Conservation (phyloP, 1,140 invertebrate genomes). For the Contarinia nasturtii region DNA sequence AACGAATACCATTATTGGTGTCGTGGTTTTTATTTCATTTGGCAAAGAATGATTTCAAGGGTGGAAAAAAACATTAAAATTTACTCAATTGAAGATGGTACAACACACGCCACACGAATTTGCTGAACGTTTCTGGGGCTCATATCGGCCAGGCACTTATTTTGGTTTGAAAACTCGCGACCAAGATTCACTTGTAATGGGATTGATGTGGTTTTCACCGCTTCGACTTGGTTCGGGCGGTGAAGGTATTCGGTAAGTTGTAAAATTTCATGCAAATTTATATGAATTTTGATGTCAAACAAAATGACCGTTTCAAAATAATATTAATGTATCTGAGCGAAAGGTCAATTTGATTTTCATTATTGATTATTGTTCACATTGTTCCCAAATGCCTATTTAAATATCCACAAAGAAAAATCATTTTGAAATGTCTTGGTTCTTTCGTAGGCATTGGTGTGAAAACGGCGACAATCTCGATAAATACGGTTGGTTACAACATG, state of each 20-base stretch:
- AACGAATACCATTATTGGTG: too few relatives aligned
- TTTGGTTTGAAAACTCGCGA: slow-evolving; percentile 81
- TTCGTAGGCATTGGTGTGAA: slow-evolving; percentile 78
- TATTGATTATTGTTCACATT: not conserved
- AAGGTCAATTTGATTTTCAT: not conserved
- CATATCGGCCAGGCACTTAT: slow-evolving; percentile 73
- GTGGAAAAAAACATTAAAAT: not conserved
- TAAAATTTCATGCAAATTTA: too few relatives aligned
- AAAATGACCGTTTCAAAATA: too few relatives aligned
- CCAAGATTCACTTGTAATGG: slow-evolving; percentile 70
- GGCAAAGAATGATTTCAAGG: not conserved
- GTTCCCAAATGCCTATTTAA: too few relatives aligned
- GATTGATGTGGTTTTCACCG: slow-evolving; percentile 92
- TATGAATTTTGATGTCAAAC: too few relatives aligned
- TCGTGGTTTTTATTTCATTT: not conserved
- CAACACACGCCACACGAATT: slow-evolving; percentile 42
- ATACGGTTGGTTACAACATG: slow-evolving; percentile 80
- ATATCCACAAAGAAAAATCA: too few relatives aligned
- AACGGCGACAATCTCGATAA: slow-evolving; percentile 65
- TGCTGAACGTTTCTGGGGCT: slow-evolving; percentile 79
- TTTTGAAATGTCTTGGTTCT: not conserved
- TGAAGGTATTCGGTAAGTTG: slow-evolving; percentile 41
- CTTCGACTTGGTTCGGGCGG: slow-evolving; percentile 39
- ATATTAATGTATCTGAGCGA: too few relatives aligned
- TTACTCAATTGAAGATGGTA: slow-evolving; percentile 36